Conservation (phyloP, 2,113 vertebrate species). For the Artemisiospiza belli region DNA sequence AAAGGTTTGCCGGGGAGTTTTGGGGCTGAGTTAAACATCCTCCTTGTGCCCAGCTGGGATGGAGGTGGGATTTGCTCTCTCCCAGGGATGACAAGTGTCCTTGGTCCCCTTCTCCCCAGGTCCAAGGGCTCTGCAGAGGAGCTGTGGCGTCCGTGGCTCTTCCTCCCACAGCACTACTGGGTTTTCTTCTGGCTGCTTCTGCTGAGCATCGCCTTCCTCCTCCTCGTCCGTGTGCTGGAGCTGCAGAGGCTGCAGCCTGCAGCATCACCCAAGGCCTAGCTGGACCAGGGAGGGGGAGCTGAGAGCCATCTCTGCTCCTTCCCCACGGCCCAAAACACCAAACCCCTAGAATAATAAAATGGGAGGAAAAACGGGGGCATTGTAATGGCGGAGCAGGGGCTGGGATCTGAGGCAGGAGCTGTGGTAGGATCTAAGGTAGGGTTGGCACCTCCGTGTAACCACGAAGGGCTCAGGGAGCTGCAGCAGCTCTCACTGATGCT, state of each 20-base stretch:
- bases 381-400: background rate
- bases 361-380: background rate
- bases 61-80: background rate
- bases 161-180: conserved; percentile 66
- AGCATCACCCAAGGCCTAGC: conserved; percentile 8
- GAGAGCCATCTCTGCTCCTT: background rate
- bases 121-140: conserved; percentile 23
- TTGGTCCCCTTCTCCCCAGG: conserved; percentile 36
- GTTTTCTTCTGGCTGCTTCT: conserved; percentile 71
- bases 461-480: background rate
- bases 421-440: background rate
- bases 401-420: background rate
- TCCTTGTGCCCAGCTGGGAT: background rate
- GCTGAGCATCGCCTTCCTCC: conserved; percentile 66
- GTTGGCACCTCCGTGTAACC: fast-evolving
- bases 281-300: fast-evolving
- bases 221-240: conserved; percentile 59
- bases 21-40: background rate
- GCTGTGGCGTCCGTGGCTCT: conserved; percentile 45
- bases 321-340: fast-evolving
- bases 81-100: fast-evolving
- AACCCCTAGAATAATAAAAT: conserved; percentile 43
- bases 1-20: background rate
- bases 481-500: background rate
- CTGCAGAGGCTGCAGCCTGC: conserved; percentile 36